These are phyloP conservation scores for Pristionchus arcanus DNA, from an alignment of 2,888 invertebrate genomes.

Conservation along the genomic window DNA sequence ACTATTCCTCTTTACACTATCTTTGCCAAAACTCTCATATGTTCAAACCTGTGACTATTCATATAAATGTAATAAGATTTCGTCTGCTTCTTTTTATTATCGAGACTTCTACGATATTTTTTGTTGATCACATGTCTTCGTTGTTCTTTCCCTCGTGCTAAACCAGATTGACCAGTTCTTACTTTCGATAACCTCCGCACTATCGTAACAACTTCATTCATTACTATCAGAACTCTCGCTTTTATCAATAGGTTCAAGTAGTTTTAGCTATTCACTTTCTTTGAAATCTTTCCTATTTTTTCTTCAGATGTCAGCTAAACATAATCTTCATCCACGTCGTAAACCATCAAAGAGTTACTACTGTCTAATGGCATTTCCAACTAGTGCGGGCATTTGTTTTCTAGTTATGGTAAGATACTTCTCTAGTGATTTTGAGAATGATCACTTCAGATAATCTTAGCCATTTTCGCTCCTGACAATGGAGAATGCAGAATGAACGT, in stretches of 20 bases:
- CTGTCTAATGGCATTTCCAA: constrained; percentile 7
- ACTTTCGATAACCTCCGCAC: constrained; percentile 34
- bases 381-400: neutral
- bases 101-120: neutral
- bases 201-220: constrained; percentile 13
- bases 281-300: neutral
- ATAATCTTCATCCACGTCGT: neutral
- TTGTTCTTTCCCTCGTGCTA: constrained; percentile 11
- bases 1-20: neutral
- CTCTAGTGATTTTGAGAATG: neutral
- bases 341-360: constrained; percentile 24
- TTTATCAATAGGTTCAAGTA: neutral
- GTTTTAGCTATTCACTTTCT: neutral
- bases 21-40: too few species aligned
- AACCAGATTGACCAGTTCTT: constrained; percentile 42
- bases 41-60: neutral
- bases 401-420: neutral
- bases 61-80: neutral
- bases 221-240: neutral
- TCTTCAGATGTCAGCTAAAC: neutral
- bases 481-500: constrained; percentile 51
- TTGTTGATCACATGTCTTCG: neutral
- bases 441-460: constrained; percentile 19
- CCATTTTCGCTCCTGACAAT: constrained; percentile 37
- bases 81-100: neutral